phyloP scores from a whole-genome alignment of 2,797 vertebrate species.

The Glyptemys insculpta region DNA sequence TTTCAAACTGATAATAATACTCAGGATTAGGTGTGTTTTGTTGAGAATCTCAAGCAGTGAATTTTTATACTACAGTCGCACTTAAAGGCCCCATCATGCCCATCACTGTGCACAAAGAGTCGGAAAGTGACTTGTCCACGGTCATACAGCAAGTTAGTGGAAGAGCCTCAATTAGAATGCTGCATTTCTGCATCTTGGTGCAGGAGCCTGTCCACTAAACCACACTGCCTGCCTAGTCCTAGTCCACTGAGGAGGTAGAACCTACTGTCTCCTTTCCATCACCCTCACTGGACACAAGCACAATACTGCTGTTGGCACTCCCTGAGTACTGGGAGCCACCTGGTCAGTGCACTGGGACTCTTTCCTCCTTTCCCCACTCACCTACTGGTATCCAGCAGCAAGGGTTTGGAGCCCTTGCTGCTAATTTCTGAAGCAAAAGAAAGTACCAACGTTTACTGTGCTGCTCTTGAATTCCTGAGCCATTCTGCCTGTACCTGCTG shows the following conservation, averaged over 20 bases:
- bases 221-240: background rate
- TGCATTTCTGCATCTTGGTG: background rate
- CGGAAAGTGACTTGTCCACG: background rate
- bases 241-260: rapidly evolving
- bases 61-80: background rate
- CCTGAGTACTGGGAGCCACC: background rate
- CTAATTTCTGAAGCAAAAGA: background rate
- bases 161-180: background rate
- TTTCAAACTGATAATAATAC: background rate
- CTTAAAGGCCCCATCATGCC: background rate
- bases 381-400: background rate
- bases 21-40: background rate
- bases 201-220: background rate
- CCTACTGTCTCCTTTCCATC: background rate
- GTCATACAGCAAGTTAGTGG: background rate
- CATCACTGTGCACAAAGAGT: background rate
- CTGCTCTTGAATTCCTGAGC: background rate
- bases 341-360: background rate
- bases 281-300: background rate
- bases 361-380: background rate
- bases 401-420: background rate
- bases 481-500: background rate
- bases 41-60: background rate
- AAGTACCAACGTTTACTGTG: rapidly evolving
- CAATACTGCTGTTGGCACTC: background rate